phyloP scores from a whole-genome alignment of 2,797 vertebrate species.

The Urophycis tenuis region DNA sequence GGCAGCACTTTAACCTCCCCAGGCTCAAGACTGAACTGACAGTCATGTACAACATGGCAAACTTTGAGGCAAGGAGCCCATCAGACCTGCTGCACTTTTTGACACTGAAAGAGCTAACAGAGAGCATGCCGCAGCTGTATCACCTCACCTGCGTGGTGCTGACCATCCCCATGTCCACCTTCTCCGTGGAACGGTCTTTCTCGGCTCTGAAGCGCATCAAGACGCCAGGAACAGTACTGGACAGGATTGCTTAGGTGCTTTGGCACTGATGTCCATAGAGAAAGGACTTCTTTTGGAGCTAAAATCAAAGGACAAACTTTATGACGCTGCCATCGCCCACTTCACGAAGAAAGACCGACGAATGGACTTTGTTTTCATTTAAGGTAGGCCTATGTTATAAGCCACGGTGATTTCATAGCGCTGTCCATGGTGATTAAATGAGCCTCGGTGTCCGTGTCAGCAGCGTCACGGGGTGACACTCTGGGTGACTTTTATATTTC shows the following conservation, averaged over 20 bases:
- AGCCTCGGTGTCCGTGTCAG: too few relatives aligned
- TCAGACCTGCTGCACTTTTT: conserved; percentile 6
- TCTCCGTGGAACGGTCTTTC: conserved; percentile 8
- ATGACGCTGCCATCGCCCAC: neutral
- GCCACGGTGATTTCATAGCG: too few relatives aligned
- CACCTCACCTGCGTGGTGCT: conserved; percentile 7
- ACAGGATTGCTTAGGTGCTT: neutral
- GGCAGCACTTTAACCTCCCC: neutral
- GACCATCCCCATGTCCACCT: conserved; percentile 2
- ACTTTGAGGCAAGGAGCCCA: neutral
- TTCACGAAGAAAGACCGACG: neutral
- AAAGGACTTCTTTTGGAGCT: conserved; percentile 5
- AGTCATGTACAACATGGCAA: conserved; percentile 5
- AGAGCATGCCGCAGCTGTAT: conserved; percentile 16
- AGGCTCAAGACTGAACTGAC: conserved; percentile 10
- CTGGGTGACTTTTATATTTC: too few relatives aligned
- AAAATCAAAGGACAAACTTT: neutral
- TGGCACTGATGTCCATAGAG: neutral
- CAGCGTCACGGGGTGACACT: too few relatives aligned
- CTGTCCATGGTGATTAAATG: too few relatives aligned
- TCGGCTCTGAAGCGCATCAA: conserved; percentile 9
- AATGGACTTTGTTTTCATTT: conserved; percentile 3
- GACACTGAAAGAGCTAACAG: neutral
- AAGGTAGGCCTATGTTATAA: neutral
- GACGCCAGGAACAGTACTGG: conserved; percentile 6